phyloP scores from a whole-genome alignment of 2,113 vertebrate species.

The Ancistrus triradiatus region DNA sequence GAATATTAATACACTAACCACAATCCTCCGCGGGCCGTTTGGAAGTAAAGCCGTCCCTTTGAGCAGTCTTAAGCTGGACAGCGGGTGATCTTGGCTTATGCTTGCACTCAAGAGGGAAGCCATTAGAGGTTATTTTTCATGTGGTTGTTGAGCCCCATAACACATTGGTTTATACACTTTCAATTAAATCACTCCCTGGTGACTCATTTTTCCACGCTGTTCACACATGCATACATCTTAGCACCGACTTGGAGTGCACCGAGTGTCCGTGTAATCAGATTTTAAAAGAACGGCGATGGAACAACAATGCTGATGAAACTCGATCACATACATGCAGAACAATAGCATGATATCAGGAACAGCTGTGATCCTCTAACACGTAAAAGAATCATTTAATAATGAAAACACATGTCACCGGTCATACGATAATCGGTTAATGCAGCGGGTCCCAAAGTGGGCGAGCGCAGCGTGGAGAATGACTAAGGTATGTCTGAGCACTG shows the following conservation, averaged over 20 bases:
- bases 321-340: too few relatives aligned
- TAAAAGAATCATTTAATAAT: background rate
- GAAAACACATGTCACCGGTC: too few relatives aligned
- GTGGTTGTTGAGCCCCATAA: conserved; percentile 27
- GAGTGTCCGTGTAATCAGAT: background rate
- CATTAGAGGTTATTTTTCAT: conserved; percentile 33
- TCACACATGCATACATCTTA: conserved; percentile 19
- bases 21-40: background rate
- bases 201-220: conserved; percentile 22
- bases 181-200: conserved; percentile 20
- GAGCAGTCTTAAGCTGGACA: conserved; percentile 5
- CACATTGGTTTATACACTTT: conserved; percentile 24
- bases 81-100: conserved; percentile 20
- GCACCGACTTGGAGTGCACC: conserved; percentile 2
- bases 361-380: background rate
- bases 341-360: background rate
- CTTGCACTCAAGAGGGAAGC: conserved; percentile 13
- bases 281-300: background rate
- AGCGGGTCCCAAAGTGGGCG: too few relatives aligned
- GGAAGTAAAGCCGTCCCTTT: conserved; percentile 23
- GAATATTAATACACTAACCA: conserved; percentile 13
- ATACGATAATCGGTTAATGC: too few relatives aligned
- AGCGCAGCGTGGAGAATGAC: too few relatives aligned
- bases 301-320: background rate
- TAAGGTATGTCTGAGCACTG: too few relatives aligned